Conservation (phyloP, 2,113 vertebrate species). For the Amphilophus citrinellus region DNA sequence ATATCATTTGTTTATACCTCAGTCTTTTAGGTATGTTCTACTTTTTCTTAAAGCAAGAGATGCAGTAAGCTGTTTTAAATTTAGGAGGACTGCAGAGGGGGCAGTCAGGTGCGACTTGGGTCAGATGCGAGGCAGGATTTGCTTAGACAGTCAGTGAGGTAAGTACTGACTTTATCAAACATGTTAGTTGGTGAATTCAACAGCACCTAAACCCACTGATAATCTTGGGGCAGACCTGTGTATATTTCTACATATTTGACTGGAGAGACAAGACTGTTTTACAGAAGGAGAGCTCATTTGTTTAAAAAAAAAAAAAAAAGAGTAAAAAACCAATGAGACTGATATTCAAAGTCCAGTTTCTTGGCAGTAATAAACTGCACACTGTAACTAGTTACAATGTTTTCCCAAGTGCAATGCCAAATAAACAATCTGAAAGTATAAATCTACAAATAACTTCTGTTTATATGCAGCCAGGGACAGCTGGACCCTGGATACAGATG, state of each 20-base stretch:
- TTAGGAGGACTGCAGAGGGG: neutral
- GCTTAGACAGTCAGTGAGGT: neutral
- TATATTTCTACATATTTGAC: neutral
- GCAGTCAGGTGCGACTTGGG: neutral
- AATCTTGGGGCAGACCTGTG: fast-evolving
- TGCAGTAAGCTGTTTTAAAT: neutral
- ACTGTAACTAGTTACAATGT: too few relatives aligned
- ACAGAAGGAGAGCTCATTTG: neutral
- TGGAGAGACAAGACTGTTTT: too few relatives aligned
- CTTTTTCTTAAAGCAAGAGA: neutral
- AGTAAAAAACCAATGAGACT: neutral
- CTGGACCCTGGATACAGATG: neutral
- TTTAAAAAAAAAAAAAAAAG: too few relatives aligned
- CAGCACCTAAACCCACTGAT: neutral
- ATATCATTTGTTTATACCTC: neutral
- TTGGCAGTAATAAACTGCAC: too few relatives aligned
- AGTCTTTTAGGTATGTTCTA: neutral
- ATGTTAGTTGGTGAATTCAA: neutral
- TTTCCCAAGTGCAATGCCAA: too few relatives aligned
- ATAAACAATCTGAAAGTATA: too few relatives aligned
- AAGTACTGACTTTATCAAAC: neutral
- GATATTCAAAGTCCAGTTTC: neutral
- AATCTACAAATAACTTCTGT: too few relatives aligned
- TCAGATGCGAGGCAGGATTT: neutral
- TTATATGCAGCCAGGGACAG: too few relatives aligned